Evolutionary conservation across 2,888 invertebrate species (phyloP).

Genomic region (Galerucella calmariensis): DNA sequence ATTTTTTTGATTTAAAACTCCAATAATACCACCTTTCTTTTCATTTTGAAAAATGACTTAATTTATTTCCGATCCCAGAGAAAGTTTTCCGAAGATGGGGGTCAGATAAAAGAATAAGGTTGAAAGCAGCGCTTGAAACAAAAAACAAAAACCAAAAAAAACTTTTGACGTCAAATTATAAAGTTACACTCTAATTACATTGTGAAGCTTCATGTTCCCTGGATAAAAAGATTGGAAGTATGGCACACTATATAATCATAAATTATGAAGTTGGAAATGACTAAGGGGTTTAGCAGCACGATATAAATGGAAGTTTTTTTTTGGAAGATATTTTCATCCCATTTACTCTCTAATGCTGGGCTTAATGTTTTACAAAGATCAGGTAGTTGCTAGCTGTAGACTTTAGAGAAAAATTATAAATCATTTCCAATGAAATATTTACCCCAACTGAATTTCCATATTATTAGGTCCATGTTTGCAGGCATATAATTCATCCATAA

Average conservation of each 20-base stretch:
- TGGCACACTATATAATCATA: constrained; percentile 22
- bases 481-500: too few species aligned
- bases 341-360: neutral
- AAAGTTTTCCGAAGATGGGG: constrained; percentile 14
- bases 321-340: neutral
- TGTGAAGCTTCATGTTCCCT: constrained; percentile 26
- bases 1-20: constrained; percentile 4
- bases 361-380: neutral
- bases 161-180: constrained; percentile 32
- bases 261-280: constrained; percentile 23
- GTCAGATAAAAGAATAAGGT: constrained; percentile 18
- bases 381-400: neutral
- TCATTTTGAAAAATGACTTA: constrained; percentile 14
- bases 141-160: neutral
- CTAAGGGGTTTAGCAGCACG: constrained; percentile 17
- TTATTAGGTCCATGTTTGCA: too few species aligned
- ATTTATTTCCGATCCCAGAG: constrained; percentile 2
- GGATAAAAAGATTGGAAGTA: constrained; percentile 29
- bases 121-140: constrained; percentile 22
- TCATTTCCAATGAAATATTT: neutral
- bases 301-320: constrained; percentile 4
- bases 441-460: too few species aligned
- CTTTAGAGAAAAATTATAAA: neutral
- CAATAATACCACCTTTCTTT: constrained; percentile 4
- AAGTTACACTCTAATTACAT: constrained; percentile 33